Base-by-base conservation (phyloP, 2,113 vertebrate species). In the Phylloscopus whistleri region DNA sequence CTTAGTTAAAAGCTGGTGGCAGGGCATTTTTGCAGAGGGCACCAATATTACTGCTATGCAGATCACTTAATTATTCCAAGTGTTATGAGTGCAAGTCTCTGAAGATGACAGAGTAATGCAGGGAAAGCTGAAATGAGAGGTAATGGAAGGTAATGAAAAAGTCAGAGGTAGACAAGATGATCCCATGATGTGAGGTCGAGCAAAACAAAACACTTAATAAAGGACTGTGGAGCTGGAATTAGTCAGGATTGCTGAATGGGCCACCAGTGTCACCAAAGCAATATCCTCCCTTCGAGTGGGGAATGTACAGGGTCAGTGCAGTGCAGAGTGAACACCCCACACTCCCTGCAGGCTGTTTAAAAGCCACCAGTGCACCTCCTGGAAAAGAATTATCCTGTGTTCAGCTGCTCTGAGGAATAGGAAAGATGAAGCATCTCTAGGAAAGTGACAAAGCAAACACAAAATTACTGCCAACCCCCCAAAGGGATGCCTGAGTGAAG, bases 71-170 rank as follows among this genome's bases (percentile, higher is more conserved):
- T 97, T 97, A 95, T 94, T 95, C 16, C 1, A 46, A 97, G 92
- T 69, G 58, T 60, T 93, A 66, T 84, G 79, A 82, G 79, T 83
- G 92, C 80, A 86, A 85, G 76, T 91, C 93, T 97, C 92, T 35
- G 53, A 72, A 91, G 89, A 95, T 95, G 94, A 92, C 90, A 93
- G 72, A 52, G 80, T 28, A 67, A 76, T 39, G 75, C 62, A 59
- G 72, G 8, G 43, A 89, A 80, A 87, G 62, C 89, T 70, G 75
- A 88, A 95, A 92, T 84, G 48, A 95, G 88, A 94, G 55, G 69
- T 96, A 97, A 97, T 98, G 96, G 96, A 97, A 96, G 79, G 91
- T 97, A 97, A 96, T 97, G 94, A 96, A 96, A 97, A 95, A 97
- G 95, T 96, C 96, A 95, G 96, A 78, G 37, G 70, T 91, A 96